Base-by-base conservation (phyloP, 2,797 vertebrate species). In the Malurus leucopterus region DNA sequence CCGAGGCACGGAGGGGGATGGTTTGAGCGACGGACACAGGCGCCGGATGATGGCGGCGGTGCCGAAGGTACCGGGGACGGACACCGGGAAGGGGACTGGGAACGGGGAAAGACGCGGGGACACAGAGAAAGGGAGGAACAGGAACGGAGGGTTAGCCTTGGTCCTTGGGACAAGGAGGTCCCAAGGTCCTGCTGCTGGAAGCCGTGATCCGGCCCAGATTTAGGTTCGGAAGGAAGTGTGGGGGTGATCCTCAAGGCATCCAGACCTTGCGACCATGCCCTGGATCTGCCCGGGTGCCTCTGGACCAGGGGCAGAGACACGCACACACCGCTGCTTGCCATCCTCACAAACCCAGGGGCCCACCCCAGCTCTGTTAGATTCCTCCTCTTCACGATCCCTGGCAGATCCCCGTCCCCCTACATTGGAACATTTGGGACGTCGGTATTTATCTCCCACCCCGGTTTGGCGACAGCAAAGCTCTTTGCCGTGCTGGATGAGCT, bases 81-180 rank as follows among this genome's bases (percentile, higher is more conserved):
- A 13, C 43, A 0, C 18, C 1, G 50, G 50, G 15, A 8, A 8
- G 3, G 27, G 44, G 7, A 14, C 0, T 3, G 29, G 30, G 26
- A 24, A 7, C 18, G 14, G 40, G 13, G 17, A 13, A 38, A 15
- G 58, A 8, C 5, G 12, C 5, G 10, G 15, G 7, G 7, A 41
- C 63, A 7, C 47, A 11, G 47, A 15, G 21, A 29, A 11, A 5
- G 24, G 30, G 9, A 23, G 23, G n/a, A 29, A 10, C 10, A 2
- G 54, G 11, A 26, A 4, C 2, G 8, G 20, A 16, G 13, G 11
- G 16, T 6, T 24, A 32, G 55, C 40, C 14, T 16, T 11, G 18
- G 21, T 4, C 15, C 10, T 8, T 59, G 61, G 24, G n/a, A 24
- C 3, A 3, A 30, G 27, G 3, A 20, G 30, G 55, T 20, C 15